phyloP scores from a whole-genome alignment of 2,113 vertebrate genomes.

The Pteropus alecto region DNA sequence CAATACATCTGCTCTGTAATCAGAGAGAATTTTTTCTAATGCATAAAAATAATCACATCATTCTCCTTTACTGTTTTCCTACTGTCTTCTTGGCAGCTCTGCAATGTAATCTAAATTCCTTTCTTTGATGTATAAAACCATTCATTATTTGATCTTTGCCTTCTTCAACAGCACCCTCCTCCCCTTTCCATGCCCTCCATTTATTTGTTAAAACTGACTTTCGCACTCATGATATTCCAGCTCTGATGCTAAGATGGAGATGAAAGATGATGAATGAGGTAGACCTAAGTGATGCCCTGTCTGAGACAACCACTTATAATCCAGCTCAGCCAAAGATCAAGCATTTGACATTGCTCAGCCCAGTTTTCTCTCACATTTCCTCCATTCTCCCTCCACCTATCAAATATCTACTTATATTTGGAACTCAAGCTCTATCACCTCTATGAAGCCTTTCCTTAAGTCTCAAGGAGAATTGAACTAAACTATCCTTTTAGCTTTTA shows the following conservation, averaged over 20 bases:
- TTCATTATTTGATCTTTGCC: neutral
- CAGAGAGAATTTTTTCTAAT: neutral
- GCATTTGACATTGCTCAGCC: neutral
- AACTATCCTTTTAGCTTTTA: neutral
- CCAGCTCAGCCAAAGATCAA: neutral
- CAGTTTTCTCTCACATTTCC: neutral
- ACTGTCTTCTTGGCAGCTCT: neutral
- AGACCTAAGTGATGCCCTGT: neutral
- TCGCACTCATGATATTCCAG: neutral
- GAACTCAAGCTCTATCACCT: neutral
- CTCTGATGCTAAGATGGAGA: neutral
- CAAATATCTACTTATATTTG: neutral
- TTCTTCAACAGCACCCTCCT: neutral
- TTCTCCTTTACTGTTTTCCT: neutral
- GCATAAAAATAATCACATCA: neutral
- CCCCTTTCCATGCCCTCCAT: neutral
- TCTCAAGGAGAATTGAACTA: neutral
- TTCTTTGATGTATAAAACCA: neutral
- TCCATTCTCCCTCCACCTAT: neutral
- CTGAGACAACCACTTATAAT: neutral
- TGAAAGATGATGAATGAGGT: neutral
- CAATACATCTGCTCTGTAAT: neutral
- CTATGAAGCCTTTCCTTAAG: neutral
- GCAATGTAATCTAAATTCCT: neutral
- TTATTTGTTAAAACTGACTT: neutral